Evolutionary conservation across 2,888 invertebrate genomes (phyloP).

Genomic region (Abrostola triplasia): DNA sequence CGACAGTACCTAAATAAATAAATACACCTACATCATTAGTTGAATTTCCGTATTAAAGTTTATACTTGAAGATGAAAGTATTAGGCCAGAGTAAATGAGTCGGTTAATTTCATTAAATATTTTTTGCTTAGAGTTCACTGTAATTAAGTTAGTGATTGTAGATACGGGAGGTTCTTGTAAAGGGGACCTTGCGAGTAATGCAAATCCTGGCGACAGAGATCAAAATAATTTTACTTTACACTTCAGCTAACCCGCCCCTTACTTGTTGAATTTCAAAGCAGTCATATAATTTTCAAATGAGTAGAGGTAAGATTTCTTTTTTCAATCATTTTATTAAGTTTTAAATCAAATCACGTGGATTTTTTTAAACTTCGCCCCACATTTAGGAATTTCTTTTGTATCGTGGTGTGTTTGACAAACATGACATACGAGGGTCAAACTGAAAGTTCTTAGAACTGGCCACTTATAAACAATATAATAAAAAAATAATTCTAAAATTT

Average conservation of each 20-base stretch:
- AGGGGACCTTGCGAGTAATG: slow-evolving; percentile 46
- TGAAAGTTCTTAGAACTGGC: no score
- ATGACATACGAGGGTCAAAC: no score
- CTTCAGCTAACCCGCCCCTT: slow-evolving; percentile 67
- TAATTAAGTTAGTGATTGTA: slow-evolving; percentile 80
- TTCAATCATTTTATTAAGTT: slow-evolving; percentile 16
- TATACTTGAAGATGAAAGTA: slow-evolving; percentile 59
- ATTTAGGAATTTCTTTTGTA: no score
- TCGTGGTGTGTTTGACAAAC: no score
- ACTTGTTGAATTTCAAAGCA: slow-evolving; percentile 61
- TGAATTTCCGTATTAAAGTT: no score
- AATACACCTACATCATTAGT: no score
- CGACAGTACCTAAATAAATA: no score
- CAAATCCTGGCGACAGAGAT: slow-evolving; percentile 70
- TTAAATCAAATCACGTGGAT: neutral
- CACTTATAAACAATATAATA: no score
- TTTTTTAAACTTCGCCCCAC: no score
- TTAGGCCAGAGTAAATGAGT: slow-evolving; percentile 70
- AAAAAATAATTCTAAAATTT: no score
- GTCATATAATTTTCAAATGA: slow-evolving; percentile 54
- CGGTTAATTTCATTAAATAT: slow-evolving; percentile 79
- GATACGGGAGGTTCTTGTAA: slow-evolving; percentile 53
- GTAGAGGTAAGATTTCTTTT: slow-evolving; percentile 49
- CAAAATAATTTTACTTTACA: slow-evolving; percentile 76
- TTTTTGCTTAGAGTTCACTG: slow-evolving; percentile 71